Base-by-base conservation (phyloP, 2,113 vertebrate genomes). In the Psammodynastes pulverulentus region DNA sequence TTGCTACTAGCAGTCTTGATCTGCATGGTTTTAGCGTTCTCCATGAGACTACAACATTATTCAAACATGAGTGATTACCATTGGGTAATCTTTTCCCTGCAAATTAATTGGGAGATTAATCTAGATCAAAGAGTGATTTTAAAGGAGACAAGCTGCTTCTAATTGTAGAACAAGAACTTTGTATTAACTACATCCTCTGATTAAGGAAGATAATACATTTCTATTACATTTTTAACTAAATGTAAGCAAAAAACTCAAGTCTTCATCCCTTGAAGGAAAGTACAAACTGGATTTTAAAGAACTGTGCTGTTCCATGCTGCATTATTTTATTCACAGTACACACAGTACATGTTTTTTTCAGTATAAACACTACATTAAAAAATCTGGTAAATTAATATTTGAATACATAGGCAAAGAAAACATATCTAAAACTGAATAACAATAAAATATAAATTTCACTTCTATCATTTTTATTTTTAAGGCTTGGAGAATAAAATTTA, bases 21-120 rank as follows among this genome's bases (percentile, higher is more conserved):
- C 58, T n/a, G 8, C 45, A 86, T 1, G 1, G 15, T 13, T 17
- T 84, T 86, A 86, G 39, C 6, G 24, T 62, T 48, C 53, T 13
- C 46, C 26, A 45, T 56, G 52, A 58, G 17, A 48, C 45, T 48
- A 52, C 10, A 46, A 48, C 17, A 51, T 48, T 67, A 29, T 34
- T 26, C 13, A 88, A 72, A 87, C 86, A 52, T 87, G 46, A 51
- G n/a, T 19, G 46, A 79, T 53, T 53, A 21, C 54, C 23, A 43
- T 29, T 91, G 23, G 54, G 85, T 34, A 72, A 34, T 23, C 10
- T 88, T 62, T n/a, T 67, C 53, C 23, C 39, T 87, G 48, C 10
- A 52, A 34, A 87, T 87, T 52, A 72, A 91, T 58, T 87, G 51
- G 58, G n/a, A 72, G 34, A 91, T 72, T 72, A 72, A 87, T 72